Conservation (phyloP, 2,888 invertebrate genomes). For the Ectemnius lituratus region DNA sequence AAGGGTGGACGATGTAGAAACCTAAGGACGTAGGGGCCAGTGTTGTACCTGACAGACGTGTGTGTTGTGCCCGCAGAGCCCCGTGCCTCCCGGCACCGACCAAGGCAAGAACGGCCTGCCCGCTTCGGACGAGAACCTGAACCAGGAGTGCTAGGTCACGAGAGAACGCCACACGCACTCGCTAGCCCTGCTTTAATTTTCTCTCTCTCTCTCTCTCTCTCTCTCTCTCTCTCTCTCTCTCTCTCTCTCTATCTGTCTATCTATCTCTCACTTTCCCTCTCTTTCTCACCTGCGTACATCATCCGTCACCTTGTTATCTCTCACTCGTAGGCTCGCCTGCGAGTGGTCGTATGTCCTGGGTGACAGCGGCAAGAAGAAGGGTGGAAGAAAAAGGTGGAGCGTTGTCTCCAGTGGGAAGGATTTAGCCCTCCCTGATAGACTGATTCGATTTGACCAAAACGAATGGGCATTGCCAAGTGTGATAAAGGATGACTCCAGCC, state of each 20-base stretch:
- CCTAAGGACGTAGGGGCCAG: slow-evolving; percentile 21
- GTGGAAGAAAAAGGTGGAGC: slow-evolving; percentile 13
- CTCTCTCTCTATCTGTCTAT: too few species aligned
- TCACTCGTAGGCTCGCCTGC: neutral
- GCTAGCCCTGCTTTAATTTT: slow-evolving; percentile 53
- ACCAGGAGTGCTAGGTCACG: slow-evolving; percentile 73
- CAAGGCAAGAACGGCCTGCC: slow-evolving; percentile 73
- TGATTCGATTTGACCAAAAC: too few species aligned
- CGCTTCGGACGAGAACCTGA: slow-evolving; percentile 75
- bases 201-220: too few species aligned
- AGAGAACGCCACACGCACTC: slow-evolving; percentile 36
- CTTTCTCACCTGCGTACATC: slow-evolving; percentile 6
- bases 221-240: too few species aligned
- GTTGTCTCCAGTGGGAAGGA: neutral
- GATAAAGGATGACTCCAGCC: too few species aligned
- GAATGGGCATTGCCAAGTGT: too few species aligned
- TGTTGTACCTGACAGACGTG: slow-evolving; percentile 46
- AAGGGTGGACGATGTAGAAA: slow-evolving; percentile 7
- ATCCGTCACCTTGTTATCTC: neutral
- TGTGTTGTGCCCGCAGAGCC: slow-evolving; percentile 72
- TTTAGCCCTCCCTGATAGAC: too few species aligned
- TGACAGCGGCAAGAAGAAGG: too few species aligned
- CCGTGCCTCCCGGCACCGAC: slow-evolving; percentile 72
- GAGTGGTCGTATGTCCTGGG: too few species aligned
- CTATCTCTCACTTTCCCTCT: too few species aligned